Percentiles rank a stretch among this genome's conserved stretches.
Evolutionary conservation across 2,888 invertebrate genomes (phyloP).

Genomic region (Metopia argyrocephala): DNA sequence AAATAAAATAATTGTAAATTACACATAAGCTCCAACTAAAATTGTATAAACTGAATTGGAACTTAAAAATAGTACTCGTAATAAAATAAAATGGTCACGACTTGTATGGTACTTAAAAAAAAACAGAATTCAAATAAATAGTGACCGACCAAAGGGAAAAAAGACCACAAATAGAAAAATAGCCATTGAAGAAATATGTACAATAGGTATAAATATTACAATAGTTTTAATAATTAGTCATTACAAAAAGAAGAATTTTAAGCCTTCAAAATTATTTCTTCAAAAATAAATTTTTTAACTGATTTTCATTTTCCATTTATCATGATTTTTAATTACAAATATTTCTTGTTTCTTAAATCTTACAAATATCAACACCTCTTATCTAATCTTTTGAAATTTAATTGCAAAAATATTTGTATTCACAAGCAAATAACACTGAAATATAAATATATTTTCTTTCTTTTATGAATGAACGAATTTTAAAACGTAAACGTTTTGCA

Average conservation of each 20-base stretch:
- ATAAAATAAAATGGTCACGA: conserved; percentile 45
- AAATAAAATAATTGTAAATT: conserved; percentile 30
- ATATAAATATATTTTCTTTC: not conserved
- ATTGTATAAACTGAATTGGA: not conserved
- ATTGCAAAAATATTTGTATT: conserved; percentile 3
- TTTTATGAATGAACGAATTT: not conserved
- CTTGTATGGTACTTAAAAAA: conserved; percentile 1
- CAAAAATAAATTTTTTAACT: too few relatives aligned
- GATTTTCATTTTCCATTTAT: too few relatives aligned
- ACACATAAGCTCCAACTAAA: not conserved
- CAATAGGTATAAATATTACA: too few relatives aligned
- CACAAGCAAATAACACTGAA: not conserved
- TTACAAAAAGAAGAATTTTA: too few relatives aligned
- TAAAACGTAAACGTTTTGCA: too few relatives aligned
- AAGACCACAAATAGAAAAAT: not conserved
- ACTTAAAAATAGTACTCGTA: not conserved
- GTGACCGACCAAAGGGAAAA: too few relatives aligned
- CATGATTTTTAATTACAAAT: not conserved
- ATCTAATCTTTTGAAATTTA: conserved; percentile 36
- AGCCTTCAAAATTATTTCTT: too few relatives aligned
- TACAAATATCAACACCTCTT: conserved; percentile 10
- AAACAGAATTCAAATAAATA: not conserved
- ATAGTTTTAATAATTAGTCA: not conserved
- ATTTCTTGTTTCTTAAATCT: too few relatives aligned
- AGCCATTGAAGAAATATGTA: not conserved